phyloP scores from a whole-genome alignment of 2,113 vertebrate genomes.

The Phoxinus phoxinus region DNA sequence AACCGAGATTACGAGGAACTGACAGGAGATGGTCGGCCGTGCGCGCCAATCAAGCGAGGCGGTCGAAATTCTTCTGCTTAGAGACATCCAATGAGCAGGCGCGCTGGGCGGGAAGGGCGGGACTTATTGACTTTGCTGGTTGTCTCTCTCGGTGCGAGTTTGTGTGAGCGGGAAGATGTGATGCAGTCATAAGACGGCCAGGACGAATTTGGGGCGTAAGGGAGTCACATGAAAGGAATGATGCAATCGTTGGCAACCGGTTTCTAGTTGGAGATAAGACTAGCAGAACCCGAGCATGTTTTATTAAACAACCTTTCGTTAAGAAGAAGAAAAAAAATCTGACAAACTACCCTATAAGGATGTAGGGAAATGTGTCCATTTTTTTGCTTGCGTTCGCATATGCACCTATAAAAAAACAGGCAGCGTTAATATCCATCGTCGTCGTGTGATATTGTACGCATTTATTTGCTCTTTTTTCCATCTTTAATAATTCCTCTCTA shows the following conservation, averaged over 20 bases:
- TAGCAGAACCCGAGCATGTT: slow-evolving; percentile 83
- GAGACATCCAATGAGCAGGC: slow-evolving; percentile 74
- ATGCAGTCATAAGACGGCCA: slow-evolving; percentile 85
- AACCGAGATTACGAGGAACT: background rate
- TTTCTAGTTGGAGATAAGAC: slow-evolving; percentile 85
- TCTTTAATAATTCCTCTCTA: slow-evolving; percentile 13
- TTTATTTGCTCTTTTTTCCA: background rate
- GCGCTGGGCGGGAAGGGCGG: slow-evolving; percentile 32
- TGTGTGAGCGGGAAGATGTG: slow-evolving; percentile 78
- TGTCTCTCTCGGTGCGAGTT: slow-evolving; percentile 69
- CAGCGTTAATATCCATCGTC: slow-evolving; percentile 20
- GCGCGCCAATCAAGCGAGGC: slow-evolving; percentile 54
- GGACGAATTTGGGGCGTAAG: slow-evolving; percentile 85
- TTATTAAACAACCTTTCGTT: slow-evolving; percentile 84
- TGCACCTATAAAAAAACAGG: slow-evolving; percentile 25
- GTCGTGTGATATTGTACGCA: slow-evolving; percentile 20
- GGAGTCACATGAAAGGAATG: slow-evolving; percentile 88
- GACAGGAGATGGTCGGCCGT: background rate
- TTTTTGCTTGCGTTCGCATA: slow-evolving; percentile 67
- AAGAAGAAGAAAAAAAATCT: slow-evolving; percentile 71
- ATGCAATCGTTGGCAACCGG: slow-evolving; percentile 86
- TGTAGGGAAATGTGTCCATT: slow-evolving; percentile 76
- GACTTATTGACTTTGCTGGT: slow-evolving; percentile 47
- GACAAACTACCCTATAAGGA: slow-evolving; percentile 67
- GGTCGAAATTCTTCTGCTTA: slow-evolving; percentile 74